Base-by-base conservation (phyloP, 2,888 invertebrate genomes). In the Epirrhoe tristata region DNA sequence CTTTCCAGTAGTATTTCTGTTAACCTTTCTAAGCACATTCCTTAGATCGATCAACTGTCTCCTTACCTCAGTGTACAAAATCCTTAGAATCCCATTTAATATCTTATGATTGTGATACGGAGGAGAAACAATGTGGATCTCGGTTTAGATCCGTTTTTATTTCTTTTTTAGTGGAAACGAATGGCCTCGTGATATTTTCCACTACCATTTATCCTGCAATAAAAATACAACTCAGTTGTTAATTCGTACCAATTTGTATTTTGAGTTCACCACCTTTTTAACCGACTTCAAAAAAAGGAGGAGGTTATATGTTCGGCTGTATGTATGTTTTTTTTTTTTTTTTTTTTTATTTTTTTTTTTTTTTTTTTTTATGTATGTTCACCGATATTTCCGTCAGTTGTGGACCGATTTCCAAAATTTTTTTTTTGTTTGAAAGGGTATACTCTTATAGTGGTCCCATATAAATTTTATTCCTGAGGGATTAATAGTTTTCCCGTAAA, bases 191-290 rank as follows among this genome's bases (percentile, higher is more conserved):
- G 46, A 69, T 65, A 59, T 58, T 58, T 68, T 66, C 43, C 62
- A 50, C 59, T 62, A 64, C 69, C 72, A 69, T 63, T 74, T 71
- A 67, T 69, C 69, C 58, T 39, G 36, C 67, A 63, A 66, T 69
- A 69, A 74, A 73, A 73, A 57, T 60, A 68, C 58, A 59, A 59
- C 61, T 67, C 64, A 53, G 60, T 64, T 67, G 54, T 61, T 56
- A 64, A 67, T 66, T 65, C 63, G 58, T 69, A 67, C 64, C 39
- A 5, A 43, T 67, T 71, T 70, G 73, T 70, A 75, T 77, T 66
- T 67, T 67, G 64, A 70, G 74, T 63, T 68, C 76, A 72, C 73
- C 74, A 68, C 66, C 73, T 76, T n/a, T n/a, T n/a, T n/a, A n/a
- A n/a, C n/a, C n/a, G n/a, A n/a, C n/a, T n/a, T n/a, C n/a, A n/a